phyloP scores from a whole-genome alignment of 2,113 vertebrate species.

The Thamnophis sirtalis region DNA sequence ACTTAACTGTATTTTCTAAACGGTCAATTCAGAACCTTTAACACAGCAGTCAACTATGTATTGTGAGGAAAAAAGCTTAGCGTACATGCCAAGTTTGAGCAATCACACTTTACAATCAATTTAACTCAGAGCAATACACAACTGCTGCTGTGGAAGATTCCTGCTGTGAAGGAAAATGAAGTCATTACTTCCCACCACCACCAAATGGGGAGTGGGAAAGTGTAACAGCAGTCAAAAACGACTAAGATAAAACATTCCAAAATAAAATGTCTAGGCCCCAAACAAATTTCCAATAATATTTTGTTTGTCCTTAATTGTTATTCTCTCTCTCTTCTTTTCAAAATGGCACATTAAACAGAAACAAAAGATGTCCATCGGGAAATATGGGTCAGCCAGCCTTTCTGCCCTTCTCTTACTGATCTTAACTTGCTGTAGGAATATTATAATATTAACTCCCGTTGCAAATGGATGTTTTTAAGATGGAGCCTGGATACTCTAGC shows the following conservation, averaged over 20 bases:
- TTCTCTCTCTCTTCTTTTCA: background rate
- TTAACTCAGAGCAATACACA: slow-evolving; percentile 58
- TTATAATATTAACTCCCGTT: background rate
- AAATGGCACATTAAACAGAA: background rate
- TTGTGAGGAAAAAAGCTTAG: slow-evolving; percentile 45
- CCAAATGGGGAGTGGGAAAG: background rate
- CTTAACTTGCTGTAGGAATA: background rate
- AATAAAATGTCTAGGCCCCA: background rate
- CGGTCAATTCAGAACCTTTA: background rate
- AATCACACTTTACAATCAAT: slow-evolving; percentile 39
- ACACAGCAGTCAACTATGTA: accelerated
- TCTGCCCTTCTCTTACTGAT: background rate
- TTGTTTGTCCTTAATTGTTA: background rate
- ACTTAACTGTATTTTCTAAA: slow-evolving; percentile 30
- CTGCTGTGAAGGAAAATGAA: slow-evolving; percentile 51
- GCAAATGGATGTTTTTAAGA: background rate
- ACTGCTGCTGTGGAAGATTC: slow-evolving; percentile 56
- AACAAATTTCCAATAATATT: background rate
- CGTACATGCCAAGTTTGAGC: slow-evolving; percentile 44
- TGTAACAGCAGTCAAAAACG: background rate
- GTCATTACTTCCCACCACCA: background rate
- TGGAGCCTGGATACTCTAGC: background rate
- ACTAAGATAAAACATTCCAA: background rate
- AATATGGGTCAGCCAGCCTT: background rate
- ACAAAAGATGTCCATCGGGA: background rate